These are phyloP conservation scores for Nylanderia fulva DNA, from an alignment of 1,140 invertebrate genomes.

Conservation along the genomic window DNA sequence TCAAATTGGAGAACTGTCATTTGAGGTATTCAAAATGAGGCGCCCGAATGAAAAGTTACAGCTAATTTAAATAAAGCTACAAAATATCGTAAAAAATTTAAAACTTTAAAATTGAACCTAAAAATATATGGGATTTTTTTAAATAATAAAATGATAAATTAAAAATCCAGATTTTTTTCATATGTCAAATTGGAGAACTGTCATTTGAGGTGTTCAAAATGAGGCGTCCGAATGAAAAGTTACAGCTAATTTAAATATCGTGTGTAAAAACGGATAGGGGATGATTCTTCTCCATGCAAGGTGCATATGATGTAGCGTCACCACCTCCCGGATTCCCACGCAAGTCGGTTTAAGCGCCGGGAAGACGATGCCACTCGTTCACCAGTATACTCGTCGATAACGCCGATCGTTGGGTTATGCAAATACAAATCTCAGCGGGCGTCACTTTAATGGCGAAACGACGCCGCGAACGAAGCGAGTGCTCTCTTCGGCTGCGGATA, in stretches of 20 bases:
- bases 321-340: not conserved
- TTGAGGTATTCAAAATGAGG: not conserved
- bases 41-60: not conserved
- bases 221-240: not conserved
- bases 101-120: no score
- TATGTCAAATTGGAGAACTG: not conserved
- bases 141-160: no score
- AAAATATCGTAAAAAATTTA: not conserved
- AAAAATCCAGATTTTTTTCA: not conserved
- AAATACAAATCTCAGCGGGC: slow-evolving; percentile 83
- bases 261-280: not conserved
- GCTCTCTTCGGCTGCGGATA: slow-evolving; percentile 55
- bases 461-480: slow-evolving; percentile 55
- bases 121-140: no score
- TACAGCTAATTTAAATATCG: not conserved
- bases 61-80: no score
- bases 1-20: not conserved
- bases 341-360: not conserved
- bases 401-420: slow-evolving; percentile 80
- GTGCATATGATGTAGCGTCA: not conserved
- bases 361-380: slow-evolving; percentile 32
- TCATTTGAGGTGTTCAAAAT: not conserved
- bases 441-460: slow-evolving; percentile 81
- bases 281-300: slow-evolving; percentile 7
- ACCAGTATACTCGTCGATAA: slow-evolving; percentile 75